Base-by-base conservation (phyloP, 64 coral and sea anemone species). In the Pocillopora verrucosa region DNA sequence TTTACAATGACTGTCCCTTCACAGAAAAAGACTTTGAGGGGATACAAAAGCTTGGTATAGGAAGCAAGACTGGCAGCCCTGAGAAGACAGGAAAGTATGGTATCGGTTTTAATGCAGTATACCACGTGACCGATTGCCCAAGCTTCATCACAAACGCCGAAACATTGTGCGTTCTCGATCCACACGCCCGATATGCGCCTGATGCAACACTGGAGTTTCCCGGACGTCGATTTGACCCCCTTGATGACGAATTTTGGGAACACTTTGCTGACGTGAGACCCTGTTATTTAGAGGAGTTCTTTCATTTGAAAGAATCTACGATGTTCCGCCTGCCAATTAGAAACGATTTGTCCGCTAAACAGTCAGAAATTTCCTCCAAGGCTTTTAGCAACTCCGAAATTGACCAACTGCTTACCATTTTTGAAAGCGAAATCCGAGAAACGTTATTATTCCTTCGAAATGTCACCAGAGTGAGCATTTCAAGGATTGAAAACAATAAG, bases 71-170 rank as follows among this genome's bases (percentile, higher is more conserved):
- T 13, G 65, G 76, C 58, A 84, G 88, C 79, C 60, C 80, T 89
- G 96, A 98, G 19, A 93, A 95, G 65, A 80, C 77, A 15, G 95
- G 95, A 37, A 90, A 92, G 62, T 92, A 91, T 78, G 92, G 95
- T 78, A 89, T 98, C 17, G 96, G 96, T 2, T 95, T 98, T 65
- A 98, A 95, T 61, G 90, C 93, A 15, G 93, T 98, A 12, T 98
- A 95, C 73, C 96, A 98, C 58, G 26, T 98, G 3, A 98, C 96
- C 56, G 96, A 98, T 73, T 98, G 96, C 17, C 96, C 96, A 78
- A 98, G 93, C 63, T 98, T 98, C 30, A 83, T 98, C 16, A 90
- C 96, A 67, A 90, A 93, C 36, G 93, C 83, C 6, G 87, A 94
- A 22, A 80, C 87, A 30, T 77, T 98, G 5, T 98, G 93, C 26